These are phyloP conservation scores for Heteronetta atricapilla DNA, from an alignment of 2,113 vertebrate genomes.

Conservation along the genomic window DNA sequence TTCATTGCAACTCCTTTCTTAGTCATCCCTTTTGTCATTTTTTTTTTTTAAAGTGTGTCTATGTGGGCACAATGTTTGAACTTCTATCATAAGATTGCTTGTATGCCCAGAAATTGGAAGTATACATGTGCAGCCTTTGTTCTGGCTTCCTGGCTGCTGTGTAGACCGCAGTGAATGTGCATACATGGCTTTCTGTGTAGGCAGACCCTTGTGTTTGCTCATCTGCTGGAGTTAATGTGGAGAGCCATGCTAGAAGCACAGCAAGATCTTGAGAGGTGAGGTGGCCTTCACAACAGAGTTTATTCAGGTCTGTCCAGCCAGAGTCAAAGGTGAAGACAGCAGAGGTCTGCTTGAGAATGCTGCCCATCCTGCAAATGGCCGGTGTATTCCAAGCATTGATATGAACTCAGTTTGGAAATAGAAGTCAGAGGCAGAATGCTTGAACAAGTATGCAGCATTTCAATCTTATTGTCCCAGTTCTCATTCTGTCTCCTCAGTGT, in stretches of 20 bases:
- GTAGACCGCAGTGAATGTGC: background rate
- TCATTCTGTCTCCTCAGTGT: background rate
- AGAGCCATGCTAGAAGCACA: background rate
- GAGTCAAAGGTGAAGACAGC: background rate
- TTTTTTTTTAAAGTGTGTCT: too few species aligned
- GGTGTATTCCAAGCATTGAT: background rate
- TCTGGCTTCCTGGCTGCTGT: background rate
- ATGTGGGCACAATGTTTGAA: background rate
- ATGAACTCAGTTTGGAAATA: background rate
- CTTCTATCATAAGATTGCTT: background rate
- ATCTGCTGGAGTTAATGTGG: background rate
- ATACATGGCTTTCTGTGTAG: background rate
- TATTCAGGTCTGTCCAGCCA: background rate
- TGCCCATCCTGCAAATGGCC: background rate
- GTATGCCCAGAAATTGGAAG: background rate
- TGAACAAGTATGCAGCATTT: background rate
- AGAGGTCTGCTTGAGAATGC: background rate
- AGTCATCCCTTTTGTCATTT: background rate
- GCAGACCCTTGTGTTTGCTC: background rate
- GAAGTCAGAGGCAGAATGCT: background rate
- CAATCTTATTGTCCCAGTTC: background rate
- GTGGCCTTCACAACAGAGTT: background rate
- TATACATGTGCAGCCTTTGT: rapidly evolving
- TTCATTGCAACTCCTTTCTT: background rate
- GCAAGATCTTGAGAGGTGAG: background rate